phyloP scores from a whole-genome alignment of 2,797 vertebrate species.

The Myotis vivesi region DNA sequence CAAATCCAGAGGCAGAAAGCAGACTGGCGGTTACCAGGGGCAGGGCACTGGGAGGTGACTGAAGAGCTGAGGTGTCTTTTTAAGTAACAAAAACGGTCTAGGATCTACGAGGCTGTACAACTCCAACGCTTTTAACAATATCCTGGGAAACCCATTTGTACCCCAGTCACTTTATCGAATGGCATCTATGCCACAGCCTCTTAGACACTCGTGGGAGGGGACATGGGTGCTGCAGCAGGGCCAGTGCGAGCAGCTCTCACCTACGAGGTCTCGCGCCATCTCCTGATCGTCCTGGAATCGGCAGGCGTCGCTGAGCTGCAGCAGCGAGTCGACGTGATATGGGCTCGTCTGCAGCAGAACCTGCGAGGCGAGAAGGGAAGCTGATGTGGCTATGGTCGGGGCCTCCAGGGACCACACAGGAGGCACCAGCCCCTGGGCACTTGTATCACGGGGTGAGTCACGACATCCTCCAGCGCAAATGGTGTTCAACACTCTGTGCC shows the following conservation, averaged over 20 bases:
- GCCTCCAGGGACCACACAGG: rapidly evolving
- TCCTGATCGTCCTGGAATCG: slow-evolving; percentile 98
- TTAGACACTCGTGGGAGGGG: rapidly evolving
- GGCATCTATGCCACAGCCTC: neutral
- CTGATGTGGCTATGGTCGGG: neutral
- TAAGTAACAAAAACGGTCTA: neutral
- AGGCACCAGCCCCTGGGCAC: neutral
- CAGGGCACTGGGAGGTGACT: too few species aligned
- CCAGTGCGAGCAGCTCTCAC: slow-evolving; percentile 79
- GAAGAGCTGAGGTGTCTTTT: neutral
- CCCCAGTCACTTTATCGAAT: rapidly evolving
- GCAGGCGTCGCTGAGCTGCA: slow-evolving; percentile 97
- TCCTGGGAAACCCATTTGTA: neutral
- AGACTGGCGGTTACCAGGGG: neutral
- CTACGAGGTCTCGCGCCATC: slow-evolving; percentile 95
- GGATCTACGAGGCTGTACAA: rapidly evolving
- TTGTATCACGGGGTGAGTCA: too few species aligned
- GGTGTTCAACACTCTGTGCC: neutral
- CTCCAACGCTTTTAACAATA: neutral
- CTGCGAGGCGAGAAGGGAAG: slow-evolving; percentile 74
- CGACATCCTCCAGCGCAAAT: rapidly evolving
- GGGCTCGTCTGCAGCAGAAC: slow-evolving; percentile 94
- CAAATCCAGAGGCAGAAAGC: neutral
- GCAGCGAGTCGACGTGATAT: slow-evolving; percentile 95
- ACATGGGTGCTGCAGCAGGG: neutral